Evolutionary conservation across 2,888 invertebrate species (phyloP), one percentile per base, ranked within the genome.

Genomic region (Orchesellides sinensis): DNA sequence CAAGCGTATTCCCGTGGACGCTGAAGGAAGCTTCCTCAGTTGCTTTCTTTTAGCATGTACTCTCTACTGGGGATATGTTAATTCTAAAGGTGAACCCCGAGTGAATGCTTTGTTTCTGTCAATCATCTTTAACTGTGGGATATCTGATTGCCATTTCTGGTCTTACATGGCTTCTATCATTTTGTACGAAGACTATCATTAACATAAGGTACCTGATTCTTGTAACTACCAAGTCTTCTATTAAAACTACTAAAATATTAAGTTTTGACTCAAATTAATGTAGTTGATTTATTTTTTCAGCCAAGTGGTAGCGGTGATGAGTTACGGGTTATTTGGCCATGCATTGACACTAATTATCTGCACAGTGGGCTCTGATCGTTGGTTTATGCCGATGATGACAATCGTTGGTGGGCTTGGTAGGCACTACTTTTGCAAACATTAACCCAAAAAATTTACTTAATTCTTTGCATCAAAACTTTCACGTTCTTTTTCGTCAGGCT

Each of bases 251-350:
- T 12, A 29, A 25, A 61, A 5, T 10, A 29, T 61, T 17, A 27
- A 21, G 2, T 8, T 0, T 19, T 35, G n/a, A 23, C 29, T 23
- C 19, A 21, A 3, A 73, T 10, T 61, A 59, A 47, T 47, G 47
- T n/a, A 0, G 3, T 35, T 65, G 32, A 19, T 80, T 40, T 19
- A 12, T 68, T 52, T 47, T 69, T 84, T 8, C 66, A 88, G 87
- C 45, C 91, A 92, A 89, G 89, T 90, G 61, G 69, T 91, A 12
- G 90, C 90, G 4, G 87, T 92, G 19, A 84, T 91, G 29, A 91
- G 92, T 1, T 92, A 92, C 87, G 90, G 90, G 14, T 88, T 91
- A 8, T 92, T 91, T 88, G 91, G 92, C 5, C 91, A 92, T 84
- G 88, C 89, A 10, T 63, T 90, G 2, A 91, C 91, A 1, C 90